Conservation (phyloP, 2,113 vertebrate genomes). For the Grallaria varia region DNA sequence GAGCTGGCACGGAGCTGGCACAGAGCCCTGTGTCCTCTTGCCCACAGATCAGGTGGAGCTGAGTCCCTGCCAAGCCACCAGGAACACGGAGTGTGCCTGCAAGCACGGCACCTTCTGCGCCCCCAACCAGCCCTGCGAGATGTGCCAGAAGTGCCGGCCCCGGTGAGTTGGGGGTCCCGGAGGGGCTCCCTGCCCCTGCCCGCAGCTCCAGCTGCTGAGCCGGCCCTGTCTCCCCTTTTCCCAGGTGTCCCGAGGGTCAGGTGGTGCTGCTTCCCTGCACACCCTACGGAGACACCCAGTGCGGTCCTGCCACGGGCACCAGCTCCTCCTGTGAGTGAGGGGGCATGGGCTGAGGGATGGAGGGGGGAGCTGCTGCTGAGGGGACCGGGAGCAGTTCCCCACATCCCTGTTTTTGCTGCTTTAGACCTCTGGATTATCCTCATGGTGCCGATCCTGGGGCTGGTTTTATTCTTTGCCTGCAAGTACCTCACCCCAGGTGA, state of each 20-base stretch:
- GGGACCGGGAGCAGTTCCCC: neutral
- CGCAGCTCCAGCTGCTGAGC: neutral
- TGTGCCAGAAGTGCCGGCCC: conserved; percentile 50
- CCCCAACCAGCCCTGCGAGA: conserved; percentile 38
- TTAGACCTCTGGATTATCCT: accelerated
- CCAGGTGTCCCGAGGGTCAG: neutral
- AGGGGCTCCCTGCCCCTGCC: accelerated
- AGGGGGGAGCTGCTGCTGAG: neutral
- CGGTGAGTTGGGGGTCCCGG: neutral
- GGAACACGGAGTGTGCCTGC: conserved; percentile 10
- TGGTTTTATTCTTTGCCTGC: accelerated
- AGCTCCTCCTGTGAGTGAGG: accelerated
- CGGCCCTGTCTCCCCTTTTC: accelerated
- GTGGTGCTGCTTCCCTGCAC: conserved; percentile 2
- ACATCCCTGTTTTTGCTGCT: accelerated
- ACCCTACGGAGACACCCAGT: neutral
- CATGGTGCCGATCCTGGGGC: accelerated
- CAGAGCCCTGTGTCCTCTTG: accelerated
- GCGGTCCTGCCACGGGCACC: neutral
- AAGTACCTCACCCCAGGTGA: accelerated
- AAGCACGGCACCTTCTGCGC: conserved; percentile 53
- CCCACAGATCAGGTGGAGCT: conserved; percentile 34
- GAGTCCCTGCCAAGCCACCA: neutral
- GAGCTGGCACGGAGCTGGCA: neutral
- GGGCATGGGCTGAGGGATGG: accelerated